Evolutionary conservation across 2,888 invertebrate genomes (phyloP).

Genomic region (Gasteruption jaculator): DNA sequence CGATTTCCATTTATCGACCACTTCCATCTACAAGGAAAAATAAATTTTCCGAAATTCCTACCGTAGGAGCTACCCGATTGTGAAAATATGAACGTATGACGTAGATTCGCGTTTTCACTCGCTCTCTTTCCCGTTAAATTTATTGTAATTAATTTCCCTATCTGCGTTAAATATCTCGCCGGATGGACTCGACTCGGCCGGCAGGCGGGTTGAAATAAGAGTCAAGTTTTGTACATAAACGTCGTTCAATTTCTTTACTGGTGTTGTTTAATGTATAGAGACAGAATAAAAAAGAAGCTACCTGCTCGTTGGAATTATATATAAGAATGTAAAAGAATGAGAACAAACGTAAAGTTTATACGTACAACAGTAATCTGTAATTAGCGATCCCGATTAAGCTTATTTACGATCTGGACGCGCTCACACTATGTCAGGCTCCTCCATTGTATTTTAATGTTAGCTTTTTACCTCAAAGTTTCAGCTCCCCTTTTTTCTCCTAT

Average conservation of each 20-base stretch:
- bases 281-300: too few species aligned
- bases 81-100: too few species aligned
- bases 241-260: constrained; percentile 32
- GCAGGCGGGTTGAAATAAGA: too few species aligned
- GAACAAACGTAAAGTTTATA: constrained; percentile 6
- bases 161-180: constrained; percentile 39
- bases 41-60: too few species aligned
- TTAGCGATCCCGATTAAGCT: constrained; percentile 51
- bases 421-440: constrained; percentile 47
- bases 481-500: too few species aligned
- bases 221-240: constrained; percentile 28
- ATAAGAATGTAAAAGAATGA: constrained; percentile 4
- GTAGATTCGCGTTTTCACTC: too few species aligned
- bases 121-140: constrained; percentile 50
- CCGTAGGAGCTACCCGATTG: too few species aligned
- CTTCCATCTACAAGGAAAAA: too few species aligned
- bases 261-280: too few species aligned
- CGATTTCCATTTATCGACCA: too few species aligned
- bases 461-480: too few species aligned
- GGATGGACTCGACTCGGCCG: constrained; percentile 32
- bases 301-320: too few species aligned
- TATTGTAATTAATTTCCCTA: constrained; percentile 51
- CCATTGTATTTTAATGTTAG: constrained; percentile 50
- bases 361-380: constrained; percentile 47
- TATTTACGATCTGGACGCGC: constrained; percentile 47